Base-by-base conservation (phyloP, 2,888 invertebrate genomes). In the Netelia inedita region DNA sequence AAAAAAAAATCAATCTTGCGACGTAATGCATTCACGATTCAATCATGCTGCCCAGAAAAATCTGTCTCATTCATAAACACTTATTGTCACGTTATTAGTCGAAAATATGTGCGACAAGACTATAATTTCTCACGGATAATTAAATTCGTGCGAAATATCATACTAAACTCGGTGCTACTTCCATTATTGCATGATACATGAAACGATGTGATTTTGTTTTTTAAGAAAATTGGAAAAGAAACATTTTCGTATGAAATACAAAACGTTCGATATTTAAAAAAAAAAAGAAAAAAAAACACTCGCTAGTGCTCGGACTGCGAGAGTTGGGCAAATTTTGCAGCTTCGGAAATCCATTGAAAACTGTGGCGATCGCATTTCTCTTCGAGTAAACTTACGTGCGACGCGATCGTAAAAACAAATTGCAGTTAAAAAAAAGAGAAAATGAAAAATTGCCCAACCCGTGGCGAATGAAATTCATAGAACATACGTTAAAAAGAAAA, bases 111-210 rank as follows among this genome's bases (percentile, higher is more conserved):
- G 35, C 14, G 53, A n/a, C 16, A 16, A 53, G 16, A 53, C 53
- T 14, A 14, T n/a, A 53, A 16, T 53, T 35, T 35, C 16, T 5
- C 16, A 53, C 53, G 53, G n/a, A 19, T 63, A 14, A 11, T 63
- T 63, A 28, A 63, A 23, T 57, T 53, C 46, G 65, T 73, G 69
- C 16, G 50, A 69, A 59, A 61, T 75, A 68, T 43, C 53, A 68
- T 74, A 80, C 53, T 79, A 84, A 79, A 82, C 81, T 85, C 79
- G 85, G 85, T 85, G 85, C 85, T 85, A 85, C 85, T 85, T 85
- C 85, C 85, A 85, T 57, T 65, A 79, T 69, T 55, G 57, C 85
- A 79, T 74, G 28, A 65, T 82, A 73, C 74, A 59, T 68, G 16
- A 41, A 75, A 71, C 16, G 76, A 81, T 81, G 72, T 81, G 68